These are phyloP conservation scores for Dinocampus coccinellae DNA, from an alignment of 2,888 invertebrate genomes.

Conservation along the genomic window DNA sequence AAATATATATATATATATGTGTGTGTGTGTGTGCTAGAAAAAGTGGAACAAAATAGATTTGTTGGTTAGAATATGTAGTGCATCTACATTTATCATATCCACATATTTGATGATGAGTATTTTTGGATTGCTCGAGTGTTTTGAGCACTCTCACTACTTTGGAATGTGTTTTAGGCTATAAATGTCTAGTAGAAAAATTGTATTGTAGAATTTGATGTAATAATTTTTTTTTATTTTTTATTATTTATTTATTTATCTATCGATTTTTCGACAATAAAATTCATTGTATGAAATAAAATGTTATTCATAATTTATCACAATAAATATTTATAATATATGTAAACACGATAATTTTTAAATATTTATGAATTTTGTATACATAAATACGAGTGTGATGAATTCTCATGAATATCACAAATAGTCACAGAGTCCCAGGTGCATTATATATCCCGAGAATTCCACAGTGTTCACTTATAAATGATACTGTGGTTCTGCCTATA, in stretches of 20 bases:
- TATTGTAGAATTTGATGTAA: too few species aligned
- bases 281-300: too few species aligned
- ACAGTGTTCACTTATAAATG: neutral
- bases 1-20: neutral
- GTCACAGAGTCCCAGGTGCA: neutral
- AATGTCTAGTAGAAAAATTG: too few species aligned
- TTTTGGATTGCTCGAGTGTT: neutral
- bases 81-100: slow-evolving; percentile 1
- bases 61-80: neutral
- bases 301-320: too few species aligned
- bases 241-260: too few species aligned
- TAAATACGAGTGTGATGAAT: neutral
- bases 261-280: too few species aligned
- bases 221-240: too few species aligned
- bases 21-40: neutral
- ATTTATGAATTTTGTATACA: too few species aligned
- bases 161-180: too few species aligned
- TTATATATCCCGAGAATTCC: neutral
- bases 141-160: neutral
- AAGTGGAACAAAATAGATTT: neutral
- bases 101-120: slow-evolving; percentile 1
- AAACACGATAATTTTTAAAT: too few species aligned
- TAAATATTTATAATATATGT: too few species aligned
- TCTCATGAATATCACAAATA: neutral
- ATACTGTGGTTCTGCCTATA: slow-evolving; percentile 39